Evolutionary conservation across 2,888 invertebrate genomes (phyloP), one percentile per base, ranked within the genome.

Genomic region (Lepidonotus clava): DNA sequence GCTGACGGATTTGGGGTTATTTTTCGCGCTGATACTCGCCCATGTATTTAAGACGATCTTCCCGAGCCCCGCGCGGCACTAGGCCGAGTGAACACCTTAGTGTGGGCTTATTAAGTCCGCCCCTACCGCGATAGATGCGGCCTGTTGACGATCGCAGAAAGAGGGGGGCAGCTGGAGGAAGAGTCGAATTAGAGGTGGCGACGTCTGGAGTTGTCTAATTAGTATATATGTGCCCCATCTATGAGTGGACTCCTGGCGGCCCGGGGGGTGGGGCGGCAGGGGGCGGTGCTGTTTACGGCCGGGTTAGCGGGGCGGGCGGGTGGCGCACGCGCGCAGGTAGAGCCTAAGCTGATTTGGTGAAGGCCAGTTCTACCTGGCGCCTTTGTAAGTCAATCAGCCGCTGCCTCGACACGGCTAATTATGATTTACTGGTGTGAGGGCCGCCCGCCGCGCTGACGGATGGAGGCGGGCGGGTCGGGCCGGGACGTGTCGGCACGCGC

Each of bases 331-430:
- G 61, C 28, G 8, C n/a, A 4, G 56, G n/a, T 56, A 56, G 21
- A 56, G 24, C n/a, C 21, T 76, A 76, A 76, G 76, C 76, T 40
- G 76, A 76, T 76, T 76, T n/a, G 34, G 2, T 38, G 38, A 21
- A 14, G 76, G 11, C 61, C 40, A 76, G 2, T 21, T 1, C 24
- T 76, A 76, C 76, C 76, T 76, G 76, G 1, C 38, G 38, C 40
- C 76, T 76, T 76, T 76, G 38, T 76, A 38, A 76, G 76, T 76
- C 76, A 76, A 76, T 76, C 76, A 40, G 40, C 76, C 36, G 8
- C n/a, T 21, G 24, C 76, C 38, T 34, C n/a, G 76, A 38, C 76
- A 6, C 76, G 18, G 76, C 34, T 76, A 76, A 76, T 76, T 38
- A 38, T 38, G 34, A 76, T 28, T 28, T 76, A 76, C 6, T 34